These are phyloP conservation scores for Cantharis lateralis DNA, from an alignment of 2,888 invertebrate genomes.

Conservation along the genomic window DNA sequence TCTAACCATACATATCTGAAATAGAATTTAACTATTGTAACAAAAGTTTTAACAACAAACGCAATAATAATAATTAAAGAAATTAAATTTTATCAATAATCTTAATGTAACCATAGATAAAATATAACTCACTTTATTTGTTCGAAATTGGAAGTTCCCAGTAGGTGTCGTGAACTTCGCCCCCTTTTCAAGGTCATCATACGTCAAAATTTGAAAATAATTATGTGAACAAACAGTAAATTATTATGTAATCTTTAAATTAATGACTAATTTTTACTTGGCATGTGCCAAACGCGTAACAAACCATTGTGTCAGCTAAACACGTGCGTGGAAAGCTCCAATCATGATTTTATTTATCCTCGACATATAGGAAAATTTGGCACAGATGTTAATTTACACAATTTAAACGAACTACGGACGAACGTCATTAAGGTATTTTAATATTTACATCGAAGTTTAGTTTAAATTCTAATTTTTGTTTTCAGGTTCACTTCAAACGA, in stretches of 20 bases:
- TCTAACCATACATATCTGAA: too few relatives aligned
- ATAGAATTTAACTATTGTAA: too few relatives aligned
- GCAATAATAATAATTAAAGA: too few relatives aligned
- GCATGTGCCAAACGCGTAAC: constrained; percentile 4
- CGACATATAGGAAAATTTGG: not conserved
- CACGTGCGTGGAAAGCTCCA: not conserved
- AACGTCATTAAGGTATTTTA: not conserved
- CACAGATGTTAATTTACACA: constrained; percentile 1
- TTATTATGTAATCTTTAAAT: not conserved
- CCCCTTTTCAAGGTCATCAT: not conserved
- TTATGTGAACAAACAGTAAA: not conserved
- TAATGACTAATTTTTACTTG: not conserved
- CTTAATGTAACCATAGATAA: too few relatives aligned
- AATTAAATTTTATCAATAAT: too few relatives aligned
- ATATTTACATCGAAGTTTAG: not conserved
- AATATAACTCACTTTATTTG: too few relatives aligned
- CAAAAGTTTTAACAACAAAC: too few relatives aligned
- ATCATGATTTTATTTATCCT: constrained; percentile 1
- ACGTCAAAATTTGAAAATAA: not conserved
- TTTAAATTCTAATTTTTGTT: not conserved
- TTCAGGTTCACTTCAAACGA: not conserved
- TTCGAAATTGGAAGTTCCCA: not conserved
- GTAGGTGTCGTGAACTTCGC: not conserved
- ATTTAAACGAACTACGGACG: not conserved
- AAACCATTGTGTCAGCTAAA: not conserved